Evolutionary conservation across 1,140 invertebrate genomes (phyloP).

Genomic region (Teleopsis dalmanni): DNA sequence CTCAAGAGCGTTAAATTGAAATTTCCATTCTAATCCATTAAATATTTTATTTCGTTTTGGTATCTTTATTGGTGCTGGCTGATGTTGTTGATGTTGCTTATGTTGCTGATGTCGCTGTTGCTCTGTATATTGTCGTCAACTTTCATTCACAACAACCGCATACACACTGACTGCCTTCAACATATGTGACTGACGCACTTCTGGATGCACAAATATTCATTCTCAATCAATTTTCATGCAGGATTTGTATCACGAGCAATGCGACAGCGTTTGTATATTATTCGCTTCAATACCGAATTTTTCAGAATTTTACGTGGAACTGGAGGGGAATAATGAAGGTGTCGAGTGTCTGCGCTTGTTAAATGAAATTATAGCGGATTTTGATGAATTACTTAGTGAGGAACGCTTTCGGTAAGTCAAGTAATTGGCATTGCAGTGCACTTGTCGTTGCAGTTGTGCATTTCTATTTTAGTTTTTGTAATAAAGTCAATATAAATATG

Average conservation of each 20-base stretch:
- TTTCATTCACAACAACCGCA: neutral
- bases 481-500: no score
- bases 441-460: no score
- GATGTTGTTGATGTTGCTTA: neutral
- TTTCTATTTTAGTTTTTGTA: no score
- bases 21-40: neutral
- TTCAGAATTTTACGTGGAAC: constrained; percentile 92
- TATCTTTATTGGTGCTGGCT: no score
- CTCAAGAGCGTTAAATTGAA: neutral
- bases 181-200: neutral
- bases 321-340: constrained; percentile 91
- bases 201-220: no score
- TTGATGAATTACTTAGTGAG: constrained; percentile 84
- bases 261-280: constrained; percentile 89
- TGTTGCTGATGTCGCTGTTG: no score
- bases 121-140: no score
- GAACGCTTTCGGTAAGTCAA: constrained; percentile 60
- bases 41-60: neutral
- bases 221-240: no score
- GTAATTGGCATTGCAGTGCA: no score
- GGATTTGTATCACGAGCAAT: constrained; percentile 94
- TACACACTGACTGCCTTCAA: neutral
- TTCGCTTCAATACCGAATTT: constrained; percentile 96
- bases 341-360: constrained; percentile 88
- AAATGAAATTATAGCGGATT: constrained; percentile 96